Percentiles rank a stretch among this genome's conserved stretches.
phyloP scores from a whole-genome alignment of 1,140 invertebrate genomes.

The Brachionus rotundiformis region DNA sequence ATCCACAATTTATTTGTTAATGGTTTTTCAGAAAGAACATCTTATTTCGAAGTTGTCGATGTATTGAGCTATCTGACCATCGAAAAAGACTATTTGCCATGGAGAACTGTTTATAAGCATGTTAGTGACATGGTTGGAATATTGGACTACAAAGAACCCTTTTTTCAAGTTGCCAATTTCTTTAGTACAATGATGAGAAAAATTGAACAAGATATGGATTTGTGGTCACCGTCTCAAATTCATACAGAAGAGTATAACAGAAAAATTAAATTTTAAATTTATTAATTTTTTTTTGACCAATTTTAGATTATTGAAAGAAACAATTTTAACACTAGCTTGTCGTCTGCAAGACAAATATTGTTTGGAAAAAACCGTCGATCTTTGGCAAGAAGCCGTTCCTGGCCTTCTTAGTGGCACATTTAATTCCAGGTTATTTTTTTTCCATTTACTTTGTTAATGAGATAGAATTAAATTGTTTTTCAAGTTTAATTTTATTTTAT shows the following conservation, averaged over 20 bases:
- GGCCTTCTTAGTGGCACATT: not conserved
- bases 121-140: not conserved
- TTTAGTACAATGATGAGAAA: conserved; percentile 27
- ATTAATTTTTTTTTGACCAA: not conserved
- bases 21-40: conserved; percentile 42
- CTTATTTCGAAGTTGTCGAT: conserved; percentile 22
- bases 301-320: conserved; percentile 49
- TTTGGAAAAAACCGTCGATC: conserved; percentile 9
- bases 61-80: conserved; percentile 17
- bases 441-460: not conserved
- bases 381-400: conserved; percentile 33
- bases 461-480: not conserved
- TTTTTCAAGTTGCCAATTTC: not conserved
- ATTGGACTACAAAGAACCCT: conserved; percentile 41
- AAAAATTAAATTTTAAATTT: not conserved
- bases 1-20: conserved; percentile 47
- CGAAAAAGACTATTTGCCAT: conserved; percentile 45
- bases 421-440: not conserved
- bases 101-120: conserved; percentile 42
- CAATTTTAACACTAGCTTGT: conserved; percentile 44
- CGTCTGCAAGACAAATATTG: conserved; percentile 43
- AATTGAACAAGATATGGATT: conserved; percentile 22
- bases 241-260: conserved; percentile 31
- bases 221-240: not conserved
- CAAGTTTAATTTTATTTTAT: not conserved